phyloP scores from a whole-genome alignment of 2,888 invertebrate genomes.

The Nemapogon koenigi region DNA sequence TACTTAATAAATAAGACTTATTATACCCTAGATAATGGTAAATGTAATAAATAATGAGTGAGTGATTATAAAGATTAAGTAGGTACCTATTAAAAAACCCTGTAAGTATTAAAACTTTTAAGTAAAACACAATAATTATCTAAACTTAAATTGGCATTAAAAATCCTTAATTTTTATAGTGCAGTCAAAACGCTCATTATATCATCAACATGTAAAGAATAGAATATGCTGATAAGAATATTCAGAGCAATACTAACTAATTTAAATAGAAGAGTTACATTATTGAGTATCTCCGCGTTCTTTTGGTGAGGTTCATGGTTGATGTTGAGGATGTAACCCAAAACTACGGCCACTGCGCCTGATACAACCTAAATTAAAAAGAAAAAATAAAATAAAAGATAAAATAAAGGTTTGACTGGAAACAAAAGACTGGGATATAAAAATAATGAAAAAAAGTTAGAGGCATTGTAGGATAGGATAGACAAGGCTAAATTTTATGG shows the following conservation, averaged over 20 bases:
- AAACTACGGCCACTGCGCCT: constrained; percentile 64
- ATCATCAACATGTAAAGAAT: not conserved
- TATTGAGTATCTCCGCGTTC: constrained; percentile 67
- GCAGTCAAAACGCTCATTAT: not conserved
- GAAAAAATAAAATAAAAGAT: constrained; percentile 27
- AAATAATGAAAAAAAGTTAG: constrained; percentile 19
- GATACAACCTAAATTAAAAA: constrained; percentile 59
- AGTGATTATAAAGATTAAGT: too few species aligned
- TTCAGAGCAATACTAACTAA: constrained; percentile 66
- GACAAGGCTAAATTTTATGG: too few species aligned
- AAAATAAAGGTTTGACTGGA: constrained; percentile 17
- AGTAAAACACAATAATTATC: too few species aligned
- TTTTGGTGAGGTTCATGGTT: constrained; percentile 65
- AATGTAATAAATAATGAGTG: too few species aligned
- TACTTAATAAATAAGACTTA: too few species aligned
- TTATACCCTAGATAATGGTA: too few species aligned
- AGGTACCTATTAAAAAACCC: too few species aligned
- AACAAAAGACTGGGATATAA: constrained; percentile 18
- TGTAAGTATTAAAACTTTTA: too few species aligned
- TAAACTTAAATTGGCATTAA: too few species aligned
- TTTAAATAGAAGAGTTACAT: constrained; percentile 65
- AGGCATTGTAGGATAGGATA: constrained; percentile 16
- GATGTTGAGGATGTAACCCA: constrained; percentile 67
- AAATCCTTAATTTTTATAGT: too few species aligned
- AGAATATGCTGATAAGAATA: constrained; percentile 58